Evolutionary conservation across 2,113 vertebrate species (phyloP).

Genomic region (Tenebrosternarchus preto): DNA sequence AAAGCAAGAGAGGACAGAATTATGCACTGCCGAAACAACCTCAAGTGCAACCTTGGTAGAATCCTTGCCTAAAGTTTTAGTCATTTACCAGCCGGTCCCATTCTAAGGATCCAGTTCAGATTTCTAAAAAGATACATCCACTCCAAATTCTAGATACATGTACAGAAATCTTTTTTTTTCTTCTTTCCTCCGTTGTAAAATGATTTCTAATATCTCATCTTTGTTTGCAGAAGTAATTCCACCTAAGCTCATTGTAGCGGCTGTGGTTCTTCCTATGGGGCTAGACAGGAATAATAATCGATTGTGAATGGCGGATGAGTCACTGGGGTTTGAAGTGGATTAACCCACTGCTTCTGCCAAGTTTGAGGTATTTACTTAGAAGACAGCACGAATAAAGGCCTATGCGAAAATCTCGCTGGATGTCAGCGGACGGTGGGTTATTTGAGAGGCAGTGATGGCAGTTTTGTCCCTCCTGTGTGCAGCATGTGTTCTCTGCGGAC

Average conservation of each 20-base stretch:
- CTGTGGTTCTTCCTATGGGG: constrained; percentile 66
- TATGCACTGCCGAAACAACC: constrained; percentile 3
- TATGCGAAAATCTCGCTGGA: constrained; percentile 19
- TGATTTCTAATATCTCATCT: constrained; percentile 73
- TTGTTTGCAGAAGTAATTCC: constrained; percentile 74
- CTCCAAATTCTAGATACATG: constrained; percentile 47
- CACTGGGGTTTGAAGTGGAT: constrained; percentile 51
- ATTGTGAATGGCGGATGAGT: constrained; percentile 58
- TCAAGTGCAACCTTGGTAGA: constrained; percentile 31
- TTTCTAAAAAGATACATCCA: constrained; percentile 29
- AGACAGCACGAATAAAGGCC: constrained; percentile 29
- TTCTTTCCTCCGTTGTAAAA: constrained; percentile 9
- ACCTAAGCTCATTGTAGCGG: constrained; percentile 72
- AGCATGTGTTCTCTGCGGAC: neutral
- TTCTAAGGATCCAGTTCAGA: neutral
- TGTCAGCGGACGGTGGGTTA: constrained; percentile 27
- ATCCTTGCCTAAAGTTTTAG: constrained; percentile 5
- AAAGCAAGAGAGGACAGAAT: constrained; percentile 19
- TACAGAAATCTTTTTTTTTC: constrained; percentile 29
- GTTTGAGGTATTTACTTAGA: constrained; percentile 36
- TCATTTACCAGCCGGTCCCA: constrained; percentile 13
- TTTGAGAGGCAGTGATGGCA: constrained; percentile 7
- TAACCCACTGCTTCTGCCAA: constrained; percentile 47
- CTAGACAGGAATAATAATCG: constrained; percentile 63
- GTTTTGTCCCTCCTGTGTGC: neutral